Percentiles rank a stretch among this genome's conserved stretches.
Conservation (phyloP, 2,113 vertebrate species). For the Perca flavescens region DNA sequence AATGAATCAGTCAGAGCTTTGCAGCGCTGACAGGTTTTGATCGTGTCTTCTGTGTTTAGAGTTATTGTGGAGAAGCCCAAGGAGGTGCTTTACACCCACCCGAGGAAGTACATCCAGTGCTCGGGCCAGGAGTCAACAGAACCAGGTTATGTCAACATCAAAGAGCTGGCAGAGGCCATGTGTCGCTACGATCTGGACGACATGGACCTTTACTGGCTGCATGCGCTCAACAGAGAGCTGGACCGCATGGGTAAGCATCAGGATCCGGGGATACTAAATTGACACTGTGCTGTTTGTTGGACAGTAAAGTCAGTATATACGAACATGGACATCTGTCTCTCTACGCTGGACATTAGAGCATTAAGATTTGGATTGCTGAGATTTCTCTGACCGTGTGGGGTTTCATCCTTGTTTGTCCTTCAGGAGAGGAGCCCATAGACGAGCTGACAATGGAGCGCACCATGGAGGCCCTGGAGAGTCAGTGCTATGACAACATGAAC, state of each 20-base stretch:
- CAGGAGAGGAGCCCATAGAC: constrained; percentile 90
- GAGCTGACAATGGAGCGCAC: constrained; percentile 95
- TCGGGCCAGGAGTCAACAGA: constrained; percentile 88
- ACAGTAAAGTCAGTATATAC: background rate
- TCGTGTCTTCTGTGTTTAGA: constrained; percentile 73
- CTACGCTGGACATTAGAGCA: background rate
- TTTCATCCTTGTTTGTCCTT: background rate
- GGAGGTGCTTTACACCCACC: constrained; percentile 89
- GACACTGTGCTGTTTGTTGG: background rate
- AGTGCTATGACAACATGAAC: constrained; percentile 96
- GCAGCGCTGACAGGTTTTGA: background rate
- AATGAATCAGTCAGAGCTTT: background rate
- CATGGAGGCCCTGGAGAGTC: constrained; percentile 94
- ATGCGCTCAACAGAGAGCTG: constrained; percentile 90
- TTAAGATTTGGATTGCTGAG: background rate
- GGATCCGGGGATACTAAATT: background rate
- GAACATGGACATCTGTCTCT: background rate
- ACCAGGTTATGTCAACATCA: constrained; percentile 91
- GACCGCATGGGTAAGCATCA: constrained; percentile 88
- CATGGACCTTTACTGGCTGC: constrained; percentile 95
- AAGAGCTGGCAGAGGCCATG: constrained; percentile 92
- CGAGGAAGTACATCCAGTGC: constrained; percentile 93
- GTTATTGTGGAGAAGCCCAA: constrained; percentile 89
- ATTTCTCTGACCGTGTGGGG: constrained; percentile 10
- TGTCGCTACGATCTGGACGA: constrained; percentile 97